Evolutionary conservation across 2,113 vertebrate species (phyloP), one percentile per base, ranked within the genome.

Genomic region (Amblyornis subalaris): DNA sequence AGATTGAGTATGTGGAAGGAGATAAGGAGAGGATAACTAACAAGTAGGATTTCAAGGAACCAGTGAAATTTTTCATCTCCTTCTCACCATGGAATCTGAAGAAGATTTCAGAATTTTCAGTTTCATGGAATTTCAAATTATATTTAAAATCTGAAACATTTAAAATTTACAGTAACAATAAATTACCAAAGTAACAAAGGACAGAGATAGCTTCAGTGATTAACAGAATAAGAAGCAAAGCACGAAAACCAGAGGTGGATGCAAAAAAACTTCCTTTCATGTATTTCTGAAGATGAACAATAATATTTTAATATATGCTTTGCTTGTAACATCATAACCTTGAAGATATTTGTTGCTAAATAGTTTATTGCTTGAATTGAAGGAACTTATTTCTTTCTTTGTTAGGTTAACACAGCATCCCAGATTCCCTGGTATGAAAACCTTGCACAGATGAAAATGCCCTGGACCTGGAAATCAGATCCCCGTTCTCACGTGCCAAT

Each of bases 381-480:
- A 87, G 22, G 26, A 40, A 58, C 7, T 88, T 48, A 3, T 70
- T 86, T 67, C 47, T 78, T 65, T 70, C 72, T 74, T 45, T 84
- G 14, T 50, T 95, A 99, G 99, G 98, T 99, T 95, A 98, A 99
- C 92, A 95, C 90, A 14, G 96, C 98, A 22, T 98, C 98, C 81
- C 99, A 99, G 97, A 98, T 99, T 87, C 98, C 99, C 14, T 99
- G 99, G 99, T 99, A 99, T 74, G 98, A 99, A 97, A 98, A 95
- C 60, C 89, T 99, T 15, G 96, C 98, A 3, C 98, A 99, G 89
- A 98, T 99, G 94, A 99, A 98, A 95, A 95, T 99, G 97, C 98
- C 99, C 3, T 99, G 99, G 98, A 96, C 96, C 61, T 97, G 98
- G 80, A 98, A 95, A 71, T 97, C 97, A 1, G 97, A 97, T 73